A percentile compares a stretch with the other conserved stretches of the same genome.
Evolutionary conservation across 2,113 vertebrate genomes (phyloP).

Genomic region (Coracopsis vasa): DNA sequence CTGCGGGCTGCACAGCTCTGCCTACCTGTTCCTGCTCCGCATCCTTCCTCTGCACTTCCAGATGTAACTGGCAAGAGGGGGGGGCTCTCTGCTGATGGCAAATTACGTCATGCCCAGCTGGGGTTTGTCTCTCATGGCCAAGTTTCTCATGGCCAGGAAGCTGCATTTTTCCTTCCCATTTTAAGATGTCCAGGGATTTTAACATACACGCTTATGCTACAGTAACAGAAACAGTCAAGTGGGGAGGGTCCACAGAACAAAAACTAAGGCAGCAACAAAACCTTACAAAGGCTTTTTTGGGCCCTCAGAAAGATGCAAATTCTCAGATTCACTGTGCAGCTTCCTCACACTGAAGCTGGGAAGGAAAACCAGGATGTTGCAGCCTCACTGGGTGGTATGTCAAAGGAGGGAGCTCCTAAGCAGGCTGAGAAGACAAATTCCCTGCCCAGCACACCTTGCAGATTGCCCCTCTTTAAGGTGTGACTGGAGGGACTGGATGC

Average conservation of each 20-base stretch:
- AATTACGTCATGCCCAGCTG: not conserved
- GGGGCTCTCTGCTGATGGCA: not conserved
- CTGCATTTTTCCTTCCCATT: not conserved
- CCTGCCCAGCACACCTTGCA: not conserved
- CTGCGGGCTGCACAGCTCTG: not conserved
- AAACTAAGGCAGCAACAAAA: not conserved
- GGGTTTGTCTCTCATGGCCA: not conserved
- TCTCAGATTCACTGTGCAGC: not conserved
- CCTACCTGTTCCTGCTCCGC: not conserved
- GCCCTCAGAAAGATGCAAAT: not conserved
- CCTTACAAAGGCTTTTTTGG: not conserved
- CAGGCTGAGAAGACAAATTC: not conserved
- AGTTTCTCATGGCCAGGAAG: not conserved
- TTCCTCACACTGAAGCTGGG: not conserved
- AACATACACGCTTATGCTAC: not conserved
- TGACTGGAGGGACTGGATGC: not conserved
- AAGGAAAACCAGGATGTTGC: not conserved
- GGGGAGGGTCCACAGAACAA: not conserved
- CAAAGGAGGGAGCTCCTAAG: not conserved
- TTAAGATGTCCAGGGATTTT: not conserved
- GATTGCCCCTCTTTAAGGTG: not conserved
- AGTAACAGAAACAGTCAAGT: not conserved
- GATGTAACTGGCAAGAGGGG: not conserved
- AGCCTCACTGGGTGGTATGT: not conserved
- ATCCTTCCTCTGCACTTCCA: not conserved